Percentiles rank a stretch among this genome's conserved stretches.
Conservation (phyloP, 2,113 vertebrate species). For the Colaptes auratus region DNA sequence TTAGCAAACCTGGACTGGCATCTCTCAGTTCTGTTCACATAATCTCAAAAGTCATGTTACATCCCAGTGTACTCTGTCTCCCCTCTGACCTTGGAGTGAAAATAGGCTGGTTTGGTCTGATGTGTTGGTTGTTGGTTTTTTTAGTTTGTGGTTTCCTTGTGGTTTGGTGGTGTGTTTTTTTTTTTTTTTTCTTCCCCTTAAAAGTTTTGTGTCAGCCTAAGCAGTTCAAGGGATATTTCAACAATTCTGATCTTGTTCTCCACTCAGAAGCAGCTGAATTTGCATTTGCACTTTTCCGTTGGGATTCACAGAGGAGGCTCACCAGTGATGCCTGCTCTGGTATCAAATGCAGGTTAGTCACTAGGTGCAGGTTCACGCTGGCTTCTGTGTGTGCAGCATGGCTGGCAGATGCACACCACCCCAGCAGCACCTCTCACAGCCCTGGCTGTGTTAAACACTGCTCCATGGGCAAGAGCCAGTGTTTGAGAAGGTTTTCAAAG, state of each 20-base stretch:
- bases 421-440: background rate
- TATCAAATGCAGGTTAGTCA: background rate
- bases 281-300: background rate
- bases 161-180: background rate
- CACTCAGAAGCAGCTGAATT: background rate
- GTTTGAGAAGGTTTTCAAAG: background rate
- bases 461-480: background rate
- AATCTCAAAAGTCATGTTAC: background rate
- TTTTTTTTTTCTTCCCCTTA: background rate
- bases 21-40: background rate
- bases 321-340: background rate
- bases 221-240: background rate
- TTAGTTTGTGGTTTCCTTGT: background rate
- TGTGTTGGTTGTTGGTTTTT: background rate
- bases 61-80: background rate
- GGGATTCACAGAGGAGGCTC: background rate
- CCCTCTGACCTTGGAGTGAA: background rate
- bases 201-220: background rate
- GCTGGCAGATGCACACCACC: background rate
- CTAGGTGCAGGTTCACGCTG: background rate
- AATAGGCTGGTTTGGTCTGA: background rate
- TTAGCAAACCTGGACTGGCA: background rate
- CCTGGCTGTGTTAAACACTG: background rate
- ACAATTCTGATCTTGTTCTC: background rate
- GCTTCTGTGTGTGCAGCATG: accelerated